These are phyloP conservation scores for Mellilla xanthometata DNA, from an alignment of 2,888 invertebrate genomes.

Conservation along the genomic window DNA sequence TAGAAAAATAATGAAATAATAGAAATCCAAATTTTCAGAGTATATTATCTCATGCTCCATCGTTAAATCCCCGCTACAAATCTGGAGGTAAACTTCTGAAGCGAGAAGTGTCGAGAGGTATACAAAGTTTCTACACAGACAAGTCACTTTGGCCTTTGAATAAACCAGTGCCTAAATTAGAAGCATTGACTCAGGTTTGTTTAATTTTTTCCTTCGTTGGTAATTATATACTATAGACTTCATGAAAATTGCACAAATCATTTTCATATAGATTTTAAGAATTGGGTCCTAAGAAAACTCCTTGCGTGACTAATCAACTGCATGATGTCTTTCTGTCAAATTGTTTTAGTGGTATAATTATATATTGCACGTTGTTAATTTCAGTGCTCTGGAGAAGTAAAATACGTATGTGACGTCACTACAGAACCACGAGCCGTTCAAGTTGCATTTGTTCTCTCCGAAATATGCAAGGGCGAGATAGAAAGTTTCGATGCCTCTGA, in stretches of 20 bases:
- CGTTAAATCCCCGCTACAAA: conserved; percentile 64
- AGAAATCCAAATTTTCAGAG: too few species aligned
- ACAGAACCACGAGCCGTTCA: conserved; percentile 83
- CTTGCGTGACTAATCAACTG: not conserved
- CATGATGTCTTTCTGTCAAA: too few species aligned
- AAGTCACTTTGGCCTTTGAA: conserved; percentile 87
- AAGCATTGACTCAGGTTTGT: conserved; percentile 79
- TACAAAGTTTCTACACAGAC: conserved; percentile 88
- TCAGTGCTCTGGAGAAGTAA: conserved; percentile 85
- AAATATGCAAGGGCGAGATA: conserved; percentile 80
- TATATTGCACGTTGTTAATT: not conserved
- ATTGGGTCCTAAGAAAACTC: not conserved
- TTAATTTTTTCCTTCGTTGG: not conserved
- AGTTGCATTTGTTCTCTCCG: conserved; percentile 84
- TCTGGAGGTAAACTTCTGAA: conserved; percentile 80
- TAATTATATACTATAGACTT: not conserved
- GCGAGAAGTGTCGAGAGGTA: conserved; percentile 85
- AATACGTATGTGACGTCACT: conserved; percentile 85
- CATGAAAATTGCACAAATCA: too few species aligned
- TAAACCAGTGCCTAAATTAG: conserved; percentile 88
- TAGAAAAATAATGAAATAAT: too few species aligned
- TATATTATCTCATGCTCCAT: conserved; percentile 74
- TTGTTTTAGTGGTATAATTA: not conserved
- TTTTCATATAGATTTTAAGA: not conserved
- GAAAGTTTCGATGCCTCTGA: conserved; percentile 80